A percentile compares a stretch with the other conserved stretches of the same genome.
Conservation (phyloP, 2,888 invertebrate species). For the Dysmachus trigonus region DNA sequence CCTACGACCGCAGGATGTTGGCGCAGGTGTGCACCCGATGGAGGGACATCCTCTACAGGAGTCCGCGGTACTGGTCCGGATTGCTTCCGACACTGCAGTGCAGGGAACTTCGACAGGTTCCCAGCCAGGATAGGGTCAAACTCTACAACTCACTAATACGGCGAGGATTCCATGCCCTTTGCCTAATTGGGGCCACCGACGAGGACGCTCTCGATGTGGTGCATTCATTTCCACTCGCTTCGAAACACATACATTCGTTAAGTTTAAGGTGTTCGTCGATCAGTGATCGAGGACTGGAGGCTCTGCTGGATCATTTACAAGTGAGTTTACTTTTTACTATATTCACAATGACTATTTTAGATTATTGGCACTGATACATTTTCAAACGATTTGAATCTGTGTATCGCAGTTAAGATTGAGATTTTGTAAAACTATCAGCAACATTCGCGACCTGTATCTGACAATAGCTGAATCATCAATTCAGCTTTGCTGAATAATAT, state of each 20-base stretch:
- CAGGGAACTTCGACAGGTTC: slow-evolving; percentile 77
- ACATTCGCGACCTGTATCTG: background rate
- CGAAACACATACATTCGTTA: slow-evolving; percentile 84
- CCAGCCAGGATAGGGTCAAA: slow-evolving; percentile 68
- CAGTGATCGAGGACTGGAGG: slow-evolving; percentile 89
- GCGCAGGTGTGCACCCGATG: slow-evolving; percentile 88
- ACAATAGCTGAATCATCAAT: background rate
- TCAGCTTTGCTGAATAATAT: too few relatives aligned
- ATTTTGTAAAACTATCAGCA: background rate
- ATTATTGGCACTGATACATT: background rate
- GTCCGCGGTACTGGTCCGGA: slow-evolving; percentile 88
- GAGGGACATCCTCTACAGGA: slow-evolving; percentile 88
- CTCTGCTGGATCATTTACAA: slow-evolving; percentile 87
- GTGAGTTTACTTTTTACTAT: slow-evolving; percentile 63
- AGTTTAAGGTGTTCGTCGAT: slow-evolving; percentile 89
- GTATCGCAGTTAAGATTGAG: background rate
- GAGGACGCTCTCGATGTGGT: slow-evolving; percentile 90
- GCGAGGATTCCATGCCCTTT: slow-evolving; percentile 86
- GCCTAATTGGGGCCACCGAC: slow-evolving; percentile 86
- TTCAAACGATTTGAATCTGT: background rate
- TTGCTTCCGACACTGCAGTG: slow-evolving; percentile 87
- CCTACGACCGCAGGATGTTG: slow-evolving; percentile 79
- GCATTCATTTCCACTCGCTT: slow-evolving; percentile 82
- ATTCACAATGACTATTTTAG: background rate
- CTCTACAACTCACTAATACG: slow-evolving; percentile 83